These are phyloP conservation scores for Dendrophyllia cribrosa DNA, from an alignment of 64 coral and sea anemone genomes.

Conservation along the genomic window DNA sequence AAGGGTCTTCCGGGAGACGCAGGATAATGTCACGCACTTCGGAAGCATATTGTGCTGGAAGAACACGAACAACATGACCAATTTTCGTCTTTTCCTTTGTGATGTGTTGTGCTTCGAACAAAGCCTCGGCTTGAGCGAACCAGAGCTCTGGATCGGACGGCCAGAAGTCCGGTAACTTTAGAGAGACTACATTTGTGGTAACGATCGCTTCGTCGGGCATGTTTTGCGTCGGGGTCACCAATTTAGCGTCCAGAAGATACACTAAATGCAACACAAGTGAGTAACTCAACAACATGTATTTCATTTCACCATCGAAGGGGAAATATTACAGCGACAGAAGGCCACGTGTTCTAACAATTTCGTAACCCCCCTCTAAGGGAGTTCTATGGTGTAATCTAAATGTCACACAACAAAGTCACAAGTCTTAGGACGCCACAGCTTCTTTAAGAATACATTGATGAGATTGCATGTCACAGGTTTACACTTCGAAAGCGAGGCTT, in stretches of 20 bases:
- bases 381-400: too few relatives aligned
- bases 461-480: too few relatives aligned
- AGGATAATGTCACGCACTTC: constrained; percentile 64
- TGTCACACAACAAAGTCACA: too few relatives aligned
- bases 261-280: too few relatives aligned
- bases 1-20: constrained; percentile 18
- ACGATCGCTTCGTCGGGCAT: constrained; percentile 1
- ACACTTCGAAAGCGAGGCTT: too few relatives aligned
- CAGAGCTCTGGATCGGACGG: not conserved
- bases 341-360: too few relatives aligned
- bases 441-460: too few relatives aligned
- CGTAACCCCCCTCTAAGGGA: too few relatives aligned
- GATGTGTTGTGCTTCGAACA: not conserved
- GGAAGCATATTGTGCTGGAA: constrained; percentile 52
- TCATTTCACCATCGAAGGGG: too few relatives aligned
- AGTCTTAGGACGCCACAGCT: too few relatives aligned
- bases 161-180: constrained; percentile 7
- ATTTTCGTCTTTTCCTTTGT: constrained; percentile 56
- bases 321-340: too few relatives aligned
- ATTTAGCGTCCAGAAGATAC: not conserved
- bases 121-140: constrained; percentile 28
- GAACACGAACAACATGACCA: constrained; percentile 52
- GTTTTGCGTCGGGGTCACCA: not conserved
- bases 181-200: not conserved
- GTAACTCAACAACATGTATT: too few relatives aligned